Evolutionary conservation across 1,140 invertebrate species (phyloP).

Genomic region (Schlechtendalia chinensis): DNA sequence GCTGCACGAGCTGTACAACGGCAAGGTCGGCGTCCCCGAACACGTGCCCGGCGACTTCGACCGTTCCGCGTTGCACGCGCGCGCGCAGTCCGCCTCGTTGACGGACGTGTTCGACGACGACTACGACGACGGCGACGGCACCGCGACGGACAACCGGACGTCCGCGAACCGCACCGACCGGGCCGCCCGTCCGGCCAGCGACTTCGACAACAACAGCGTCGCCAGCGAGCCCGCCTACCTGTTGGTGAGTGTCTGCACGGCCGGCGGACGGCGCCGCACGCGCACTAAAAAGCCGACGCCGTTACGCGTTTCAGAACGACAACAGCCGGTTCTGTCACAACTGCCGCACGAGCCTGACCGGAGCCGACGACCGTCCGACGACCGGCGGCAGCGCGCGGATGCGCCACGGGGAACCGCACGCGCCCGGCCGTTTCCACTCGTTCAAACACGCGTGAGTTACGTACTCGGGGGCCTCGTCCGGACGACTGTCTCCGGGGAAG

Average conservation of each 20-base stretch:
- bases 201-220: constrained; percentile 63
- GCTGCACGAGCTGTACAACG: constrained; percentile 68
- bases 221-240: constrained; percentile 73
- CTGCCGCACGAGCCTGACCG: constrained; percentile 45
- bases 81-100: constrained; percentile 68
- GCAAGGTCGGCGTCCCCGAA: constrained; percentile 64
- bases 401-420: constrained; percentile 38
- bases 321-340: constrained; percentile 49
- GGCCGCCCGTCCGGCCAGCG: constrained; percentile 21
- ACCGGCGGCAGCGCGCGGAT: constrained; percentile 19
- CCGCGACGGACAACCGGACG: not conserved
- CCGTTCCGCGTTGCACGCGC: constrained; percentile 48
- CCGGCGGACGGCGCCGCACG: too few species aligned
- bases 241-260: too few species aligned
- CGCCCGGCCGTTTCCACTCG: constrained; percentile 32
- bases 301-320: not conserved
- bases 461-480: too few species aligned
- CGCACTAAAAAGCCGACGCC: too few species aligned
- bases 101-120: constrained; percentile 65
- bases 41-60: constrained; percentile 51
- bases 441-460: constrained; percentile 30
- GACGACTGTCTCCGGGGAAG: too few species aligned
- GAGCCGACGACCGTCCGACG: constrained; percentile 32
- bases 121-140: constrained; percentile 40
- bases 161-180: constrained; percentile 12